phyloP scores from a whole-genome alignment of 2,888 invertebrate species.

The Morpho helenor region DNA sequence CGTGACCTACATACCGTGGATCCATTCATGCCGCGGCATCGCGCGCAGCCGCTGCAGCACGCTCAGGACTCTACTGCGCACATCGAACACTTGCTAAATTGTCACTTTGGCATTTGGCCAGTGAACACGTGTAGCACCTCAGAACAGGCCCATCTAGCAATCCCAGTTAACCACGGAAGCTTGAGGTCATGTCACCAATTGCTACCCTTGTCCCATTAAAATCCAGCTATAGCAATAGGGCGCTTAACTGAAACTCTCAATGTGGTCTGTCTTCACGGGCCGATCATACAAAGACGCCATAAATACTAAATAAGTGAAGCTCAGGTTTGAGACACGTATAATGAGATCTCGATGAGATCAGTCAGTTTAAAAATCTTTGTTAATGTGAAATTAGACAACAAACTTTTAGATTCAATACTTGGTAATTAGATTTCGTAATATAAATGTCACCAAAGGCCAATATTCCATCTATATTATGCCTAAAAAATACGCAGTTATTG shows the following conservation, averaged over 20 bases:
- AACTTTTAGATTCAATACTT: background rate
- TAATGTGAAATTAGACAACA: too few relatives aligned
- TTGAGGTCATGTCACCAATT: constrained; percentile 56
- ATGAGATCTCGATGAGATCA: too few relatives aligned
- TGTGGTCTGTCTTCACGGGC: too few relatives aligned
- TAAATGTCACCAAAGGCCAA: too few relatives aligned
- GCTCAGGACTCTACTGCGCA: constrained; percentile 50
- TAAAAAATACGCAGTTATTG: background rate
- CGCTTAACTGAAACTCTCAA: too few relatives aligned
- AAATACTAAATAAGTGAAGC: too few relatives aligned
- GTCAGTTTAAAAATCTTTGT: constrained; percentile 31
- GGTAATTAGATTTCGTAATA: too few relatives aligned
- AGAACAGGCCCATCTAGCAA: constrained; percentile 59
- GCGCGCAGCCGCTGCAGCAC: constrained; percentile 38
- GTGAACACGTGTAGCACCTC: constrained; percentile 64
- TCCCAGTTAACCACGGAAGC: constrained; percentile 46
- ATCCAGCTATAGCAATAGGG: constrained; percentile 37
- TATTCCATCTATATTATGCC: too few relatives aligned
- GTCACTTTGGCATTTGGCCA: constrained; percentile 64
- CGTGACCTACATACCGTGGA: constrained; percentile 75
- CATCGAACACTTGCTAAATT: constrained; percentile 41
- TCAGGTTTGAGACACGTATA: too few relatives aligned
- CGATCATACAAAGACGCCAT: too few relatives aligned
- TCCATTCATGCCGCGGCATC: constrained; percentile 76
- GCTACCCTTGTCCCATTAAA: constrained; percentile 71